phyloP scores from a whole-genome alignment of 2,797 vertebrate genomes.

The Trachops cirrhosus region DNA sequence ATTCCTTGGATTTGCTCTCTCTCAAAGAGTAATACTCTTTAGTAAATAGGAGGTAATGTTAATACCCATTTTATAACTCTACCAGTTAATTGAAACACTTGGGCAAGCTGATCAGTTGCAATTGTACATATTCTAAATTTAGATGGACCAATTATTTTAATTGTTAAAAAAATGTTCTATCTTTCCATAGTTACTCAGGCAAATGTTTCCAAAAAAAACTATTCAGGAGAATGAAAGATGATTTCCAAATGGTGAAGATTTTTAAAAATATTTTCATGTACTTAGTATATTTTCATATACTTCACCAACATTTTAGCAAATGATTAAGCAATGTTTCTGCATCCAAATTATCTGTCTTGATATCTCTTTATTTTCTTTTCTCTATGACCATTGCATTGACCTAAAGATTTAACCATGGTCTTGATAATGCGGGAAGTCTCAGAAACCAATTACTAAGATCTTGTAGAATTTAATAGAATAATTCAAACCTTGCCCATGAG shows the following conservation, averaged over 20 bases:
- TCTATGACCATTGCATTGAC: neutral
- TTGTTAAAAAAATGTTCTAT: neutral
- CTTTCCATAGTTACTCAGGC: neutral
- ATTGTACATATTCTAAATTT: slow-evolving; percentile 17
- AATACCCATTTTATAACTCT: neutral
- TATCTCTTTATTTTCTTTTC: neutral
- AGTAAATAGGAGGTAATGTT: slow-evolving; percentile 11
- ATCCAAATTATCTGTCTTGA: neutral
- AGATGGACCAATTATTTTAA: neutral
- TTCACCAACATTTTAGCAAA: neutral
- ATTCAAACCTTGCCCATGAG: slow-evolving; percentile 26
- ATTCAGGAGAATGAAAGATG: neutral
- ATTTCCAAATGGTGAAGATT: neutral
- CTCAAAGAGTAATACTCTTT: neutral
- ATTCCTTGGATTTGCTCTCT: slow-evolving; percentile 3
- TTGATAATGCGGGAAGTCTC: neutral
- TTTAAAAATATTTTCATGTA: neutral
- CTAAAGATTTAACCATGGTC: neutral
- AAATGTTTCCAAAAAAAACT: neutral
- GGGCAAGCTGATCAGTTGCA: neutral
- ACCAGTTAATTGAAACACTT: neutral
- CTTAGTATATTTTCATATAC: neutral
- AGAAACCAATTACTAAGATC: slow-evolving; percentile 8
- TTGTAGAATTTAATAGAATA: slow-evolving; percentile 39
- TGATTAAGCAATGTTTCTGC: neutral